These are phyloP conservation scores for Charaxes varanes DNA, from an alignment of 1,140 invertebrate genomes.

Conservation along the genomic window DNA sequence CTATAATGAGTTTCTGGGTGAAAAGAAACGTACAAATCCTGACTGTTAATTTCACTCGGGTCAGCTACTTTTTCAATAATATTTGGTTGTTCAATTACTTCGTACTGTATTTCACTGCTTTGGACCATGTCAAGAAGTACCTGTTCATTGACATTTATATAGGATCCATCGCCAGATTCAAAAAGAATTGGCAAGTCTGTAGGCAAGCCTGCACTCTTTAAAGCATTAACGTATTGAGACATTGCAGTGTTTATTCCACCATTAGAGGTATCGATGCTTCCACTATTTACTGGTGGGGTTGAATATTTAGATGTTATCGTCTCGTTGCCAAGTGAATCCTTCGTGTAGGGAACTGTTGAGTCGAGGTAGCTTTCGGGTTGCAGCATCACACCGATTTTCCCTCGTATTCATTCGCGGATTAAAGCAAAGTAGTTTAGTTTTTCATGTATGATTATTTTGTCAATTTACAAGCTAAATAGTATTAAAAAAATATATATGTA, in stretches of 20 bases:
- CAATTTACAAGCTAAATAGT: too few species aligned
- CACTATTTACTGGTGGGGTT: conserved; percentile 26
- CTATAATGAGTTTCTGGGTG: too few species aligned
- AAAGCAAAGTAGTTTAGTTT: too few species aligned
- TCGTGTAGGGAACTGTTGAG: conserved; percentile 36
- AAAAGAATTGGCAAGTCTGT: conserved; percentile 74
- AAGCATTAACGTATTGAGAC: conserved; percentile 71
- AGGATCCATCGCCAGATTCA: conserved; percentile 74
- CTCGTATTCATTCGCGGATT: too few species aligned
- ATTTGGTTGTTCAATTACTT: conserved; percentile 71
- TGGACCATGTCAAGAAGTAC: conserved; percentile 73
- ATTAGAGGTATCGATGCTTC: conserved; percentile 23
- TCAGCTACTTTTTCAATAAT: conserved; percentile 67
- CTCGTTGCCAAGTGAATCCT: conserved; percentile 42
- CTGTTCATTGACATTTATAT: conserved; percentile 75
- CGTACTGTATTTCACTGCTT: conserved; percentile 73
- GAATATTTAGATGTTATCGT: conserved; percentile 46
- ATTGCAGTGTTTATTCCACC: conserved; percentile 50
- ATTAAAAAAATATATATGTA: too few species aligned
- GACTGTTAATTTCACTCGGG: conserved; percentile 66
- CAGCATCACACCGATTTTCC: too few species aligned
- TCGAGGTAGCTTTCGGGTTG: too few species aligned
- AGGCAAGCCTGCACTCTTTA: conserved; percentile 73
- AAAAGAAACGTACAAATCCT: too few species aligned
- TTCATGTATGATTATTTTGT: too few species aligned